Evolutionary conservation across 2,888 invertebrate species (phyloP).

Genomic region (Biston stratarius): DNA sequence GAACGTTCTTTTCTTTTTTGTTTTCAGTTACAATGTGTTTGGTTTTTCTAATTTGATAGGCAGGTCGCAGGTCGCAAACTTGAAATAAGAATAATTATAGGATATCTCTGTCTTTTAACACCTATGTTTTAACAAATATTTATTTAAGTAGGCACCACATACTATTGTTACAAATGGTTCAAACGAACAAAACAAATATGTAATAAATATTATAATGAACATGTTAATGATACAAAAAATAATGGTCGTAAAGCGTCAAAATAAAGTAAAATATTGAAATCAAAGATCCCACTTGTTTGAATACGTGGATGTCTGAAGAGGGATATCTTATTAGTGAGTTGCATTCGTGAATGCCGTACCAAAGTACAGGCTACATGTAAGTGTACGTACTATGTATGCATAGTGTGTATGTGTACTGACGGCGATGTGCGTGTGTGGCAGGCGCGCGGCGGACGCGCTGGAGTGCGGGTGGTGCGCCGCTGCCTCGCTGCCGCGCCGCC

Average conservation of each 20-base stretch:
- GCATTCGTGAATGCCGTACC: too few relatives aligned
- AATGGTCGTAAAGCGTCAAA: too few relatives aligned
- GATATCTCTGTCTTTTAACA: too few relatives aligned
- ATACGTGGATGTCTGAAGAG: too few relatives aligned
- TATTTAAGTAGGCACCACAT: too few relatives aligned
- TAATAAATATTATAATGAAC: too few relatives aligned
- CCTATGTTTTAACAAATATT: background rate
- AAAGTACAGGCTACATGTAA: background rate
- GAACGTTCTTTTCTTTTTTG: conserved; percentile 35
- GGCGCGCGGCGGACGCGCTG: conserved; percentile 49
- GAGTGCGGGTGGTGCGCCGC: conserved; percentile 64
- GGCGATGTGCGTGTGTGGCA: conserved; percentile 38
- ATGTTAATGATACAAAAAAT: too few relatives aligned
- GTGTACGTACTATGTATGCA: background rate
- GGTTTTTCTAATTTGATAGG: conserved; percentile 34
- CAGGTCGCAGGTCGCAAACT: background rate
- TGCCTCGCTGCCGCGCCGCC: conserved; percentile 40
- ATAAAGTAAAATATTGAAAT: too few relatives aligned
- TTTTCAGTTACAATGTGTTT: conserved; percentile 9
- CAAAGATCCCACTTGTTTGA: too few relatives aligned
- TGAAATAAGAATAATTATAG: background rate
- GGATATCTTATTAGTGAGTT: too few relatives aligned
- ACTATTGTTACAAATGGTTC: too few relatives aligned
- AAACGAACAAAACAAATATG: too few relatives aligned
- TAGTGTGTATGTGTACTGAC: conserved; percentile 29